These are phyloP conservation scores for Hypena proboscidalis DNA, from an alignment of 2,888 invertebrate species.

Conservation along the genomic window DNA sequence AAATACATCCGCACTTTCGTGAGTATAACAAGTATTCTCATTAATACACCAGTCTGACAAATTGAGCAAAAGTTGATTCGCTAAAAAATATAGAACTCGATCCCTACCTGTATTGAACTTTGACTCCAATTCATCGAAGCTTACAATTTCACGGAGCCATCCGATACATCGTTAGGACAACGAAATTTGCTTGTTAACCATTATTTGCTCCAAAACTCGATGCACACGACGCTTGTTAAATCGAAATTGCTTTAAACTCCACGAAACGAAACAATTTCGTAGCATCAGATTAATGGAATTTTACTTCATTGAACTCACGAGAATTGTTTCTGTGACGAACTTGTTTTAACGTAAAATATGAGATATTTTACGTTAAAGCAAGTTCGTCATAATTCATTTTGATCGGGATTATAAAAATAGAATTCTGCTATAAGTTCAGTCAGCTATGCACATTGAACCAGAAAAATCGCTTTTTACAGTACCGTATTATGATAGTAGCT, in stretches of 20 bases:
- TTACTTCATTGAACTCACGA: conserved; percentile 26
- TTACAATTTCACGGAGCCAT: conserved; percentile 5
- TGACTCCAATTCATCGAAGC: conserved; percentile 6
- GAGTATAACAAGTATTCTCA: no score
- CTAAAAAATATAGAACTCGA: no score
- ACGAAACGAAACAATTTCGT: conserved; percentile 15
- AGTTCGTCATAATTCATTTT: no score
- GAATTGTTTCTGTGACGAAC: conserved; percentile 9
- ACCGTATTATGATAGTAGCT: no score
- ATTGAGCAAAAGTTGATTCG: no score
- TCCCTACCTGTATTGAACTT: no score
- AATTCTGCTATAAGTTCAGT: background rate
- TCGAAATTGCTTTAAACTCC: conserved; percentile 11
- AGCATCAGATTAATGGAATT: conserved; percentile 10
- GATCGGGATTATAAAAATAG: no score
- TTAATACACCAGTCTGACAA: no score
- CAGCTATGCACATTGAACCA: background rate
- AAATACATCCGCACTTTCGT: no score
- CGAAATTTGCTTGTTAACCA: background rate
- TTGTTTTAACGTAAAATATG: no score
- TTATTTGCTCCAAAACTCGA: background rate
- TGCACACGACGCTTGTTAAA: background rate
- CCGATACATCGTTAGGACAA: conserved; percentile 4
- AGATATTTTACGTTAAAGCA: no score
- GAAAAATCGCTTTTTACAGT: no score